phyloP scores from a whole-genome alignment of 2,113 vertebrate species.

The Cromileptes altivelis region DNA sequence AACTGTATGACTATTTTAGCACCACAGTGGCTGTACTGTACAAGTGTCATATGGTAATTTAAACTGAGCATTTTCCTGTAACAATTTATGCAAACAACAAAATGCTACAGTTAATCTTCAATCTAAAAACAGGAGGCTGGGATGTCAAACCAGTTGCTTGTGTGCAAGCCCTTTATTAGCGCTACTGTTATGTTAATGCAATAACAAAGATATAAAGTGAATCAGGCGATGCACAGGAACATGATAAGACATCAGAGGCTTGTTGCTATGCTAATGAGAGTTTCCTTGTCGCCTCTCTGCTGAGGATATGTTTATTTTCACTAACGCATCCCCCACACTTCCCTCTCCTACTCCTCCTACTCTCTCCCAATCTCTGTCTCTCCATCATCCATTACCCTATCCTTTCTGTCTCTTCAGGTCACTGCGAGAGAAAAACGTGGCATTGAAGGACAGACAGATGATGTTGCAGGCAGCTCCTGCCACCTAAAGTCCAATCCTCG shows the following conservation, averaged over 20 bases:
- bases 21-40: conserved; percentile 26
- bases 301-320: conserved; percentile 72
- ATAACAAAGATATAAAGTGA: conserved; percentile 52
- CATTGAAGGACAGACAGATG: conserved; percentile 48
- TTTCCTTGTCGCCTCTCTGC: conserved; percentile 58
- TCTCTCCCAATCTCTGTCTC: conserved; percentile 29
- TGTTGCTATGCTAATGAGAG: conserved; percentile 73
- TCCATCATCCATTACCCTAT: conserved; percentile 32
- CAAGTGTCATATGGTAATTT: conserved; percentile 13
- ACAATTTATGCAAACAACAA: conserved; percentile 5
- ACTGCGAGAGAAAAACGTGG: conserved; percentile 36
- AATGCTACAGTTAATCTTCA: conserved; percentile 12
- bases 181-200: conserved; percentile 47
- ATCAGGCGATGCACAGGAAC: conserved; percentile 57
- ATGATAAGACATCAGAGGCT: conserved; percentile 68
- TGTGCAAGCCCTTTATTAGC: conserved; percentile 31
- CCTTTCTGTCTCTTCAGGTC: conserved; percentile 68
- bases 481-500: conserved; percentile 24
- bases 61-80: neutral
- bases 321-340: conserved; percentile 60
- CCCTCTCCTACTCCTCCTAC: conserved; percentile 43
- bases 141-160: conserved; percentile 31
- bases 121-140: conserved; percentile 6
- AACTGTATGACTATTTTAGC: conserved; percentile 30
- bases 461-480: conserved; percentile 12